Conservation (phyloP, 2,113 vertebrate genomes). For the Chaetodon auriga region DNA sequence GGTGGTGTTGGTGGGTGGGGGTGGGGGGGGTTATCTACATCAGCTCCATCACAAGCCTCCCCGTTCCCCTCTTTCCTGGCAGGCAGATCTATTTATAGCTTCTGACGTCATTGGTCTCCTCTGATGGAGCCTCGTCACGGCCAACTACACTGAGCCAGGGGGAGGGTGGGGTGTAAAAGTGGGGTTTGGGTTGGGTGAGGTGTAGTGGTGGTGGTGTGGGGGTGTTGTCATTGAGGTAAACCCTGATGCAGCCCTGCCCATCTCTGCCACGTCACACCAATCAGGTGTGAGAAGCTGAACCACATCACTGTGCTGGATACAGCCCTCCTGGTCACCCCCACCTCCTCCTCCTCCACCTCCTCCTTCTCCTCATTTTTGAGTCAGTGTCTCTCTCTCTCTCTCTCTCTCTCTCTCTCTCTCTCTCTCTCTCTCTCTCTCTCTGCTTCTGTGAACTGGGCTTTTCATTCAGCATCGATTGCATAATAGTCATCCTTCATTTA, state of each 20-base stretch:
- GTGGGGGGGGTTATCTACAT: conserved; percentile 38
- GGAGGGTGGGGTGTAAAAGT: conserved; percentile 21
- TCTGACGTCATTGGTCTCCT: conserved; percentile 75
- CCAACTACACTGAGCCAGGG: conserved; percentile 50
- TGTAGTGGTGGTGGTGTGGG: conserved; percentile 23
- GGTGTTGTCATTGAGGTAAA: conserved; percentile 66
- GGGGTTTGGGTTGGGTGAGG: conserved; percentile 11
- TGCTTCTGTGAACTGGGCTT: conserved; percentile 58
- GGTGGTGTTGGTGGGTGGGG: too few species aligned
- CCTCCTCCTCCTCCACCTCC: not conserved
- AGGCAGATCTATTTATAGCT: conserved; percentile 76
- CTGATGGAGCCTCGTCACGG: conserved; percentile 73
- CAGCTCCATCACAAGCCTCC: conserved; percentile 59
- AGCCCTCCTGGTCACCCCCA: conserved; percentile 35
- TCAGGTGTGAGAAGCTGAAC: conserved; percentile 60
- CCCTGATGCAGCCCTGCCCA: conserved; percentile 58
- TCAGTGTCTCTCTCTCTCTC: not conserved
- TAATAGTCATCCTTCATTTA: conserved; percentile 76
- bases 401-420: conserved; percentile 30
- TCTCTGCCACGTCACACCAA: conserved; percentile 57
- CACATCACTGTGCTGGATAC: conserved; percentile 67
- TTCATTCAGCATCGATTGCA: conserved; percentile 77
- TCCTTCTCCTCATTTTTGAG: not conserved
- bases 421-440: conserved; percentile 28
- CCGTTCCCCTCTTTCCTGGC: conserved; percentile 66